A percentile compares a stretch with the other conserved stretches of the same genome.
Conservation (phyloP, 2,797 vertebrate species). For the Sebastes hubbsi region DNA sequence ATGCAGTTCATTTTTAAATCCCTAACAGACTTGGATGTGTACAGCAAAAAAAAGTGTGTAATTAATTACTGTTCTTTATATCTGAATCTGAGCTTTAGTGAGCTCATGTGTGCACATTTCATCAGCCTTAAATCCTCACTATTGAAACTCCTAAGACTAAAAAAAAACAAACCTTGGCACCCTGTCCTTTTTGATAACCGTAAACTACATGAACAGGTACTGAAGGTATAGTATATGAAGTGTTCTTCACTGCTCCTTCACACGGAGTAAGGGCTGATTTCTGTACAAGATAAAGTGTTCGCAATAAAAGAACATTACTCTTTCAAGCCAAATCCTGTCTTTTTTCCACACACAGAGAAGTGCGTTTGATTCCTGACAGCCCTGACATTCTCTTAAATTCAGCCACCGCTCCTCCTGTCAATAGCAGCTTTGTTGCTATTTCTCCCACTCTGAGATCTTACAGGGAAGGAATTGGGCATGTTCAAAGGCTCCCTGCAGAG, state of each 20-base stretch:
- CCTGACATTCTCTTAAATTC: slow-evolving; percentile 65
- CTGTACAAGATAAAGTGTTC: slow-evolving; percentile 27
- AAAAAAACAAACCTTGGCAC: neutral
- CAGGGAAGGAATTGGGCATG: slow-evolving; percentile 26
- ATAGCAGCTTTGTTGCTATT: slow-evolving; percentile 45
- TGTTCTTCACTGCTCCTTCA: slow-evolving; percentile 23
- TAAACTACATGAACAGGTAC: neutral
- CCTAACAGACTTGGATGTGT: neutral
- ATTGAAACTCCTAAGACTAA: neutral
- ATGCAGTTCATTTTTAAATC: neutral
- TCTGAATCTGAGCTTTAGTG: neutral
- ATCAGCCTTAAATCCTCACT: neutral
- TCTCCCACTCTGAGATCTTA: slow-evolving; percentile 43
- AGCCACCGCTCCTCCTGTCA: slow-evolving; percentile 46
- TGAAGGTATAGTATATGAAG: neutral
- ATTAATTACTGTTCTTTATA: slow-evolving; percentile 14
- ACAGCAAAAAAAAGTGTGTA: neutral
- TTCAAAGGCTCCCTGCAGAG: slow-evolving; percentile 59
- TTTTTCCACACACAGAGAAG: slow-evolving; percentile 31
- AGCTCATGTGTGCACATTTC: neutral
- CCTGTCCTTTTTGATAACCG: neutral
- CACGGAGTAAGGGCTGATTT: slow-evolving; percentile 4
- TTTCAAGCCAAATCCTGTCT: slow-evolving; percentile 44
- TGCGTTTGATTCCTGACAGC: slow-evolving; percentile 62
- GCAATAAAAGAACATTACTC: slow-evolving; percentile 47